Conservation (phyloP, 2,113 vertebrate species). For the Cottus gobio region DNA sequence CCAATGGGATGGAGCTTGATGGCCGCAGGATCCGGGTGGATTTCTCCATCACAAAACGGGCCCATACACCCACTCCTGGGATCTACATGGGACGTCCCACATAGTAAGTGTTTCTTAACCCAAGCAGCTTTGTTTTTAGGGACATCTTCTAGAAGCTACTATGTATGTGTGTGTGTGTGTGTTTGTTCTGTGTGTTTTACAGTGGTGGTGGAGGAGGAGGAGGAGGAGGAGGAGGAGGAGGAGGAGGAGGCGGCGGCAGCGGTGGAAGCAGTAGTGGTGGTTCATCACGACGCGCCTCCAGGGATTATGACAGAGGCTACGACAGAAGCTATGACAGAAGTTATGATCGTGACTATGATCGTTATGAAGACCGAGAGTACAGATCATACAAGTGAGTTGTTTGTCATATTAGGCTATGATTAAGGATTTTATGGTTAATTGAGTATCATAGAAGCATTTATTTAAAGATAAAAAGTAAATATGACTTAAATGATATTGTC, state of each 20-base stretch:
- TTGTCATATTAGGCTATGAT: neutral
- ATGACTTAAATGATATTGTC: neutral
- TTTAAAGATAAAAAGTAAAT: neutral
- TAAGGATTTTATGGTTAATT: neutral
- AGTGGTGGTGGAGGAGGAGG: conserved; percentile 26
- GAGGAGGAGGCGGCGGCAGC: fast-evolving
- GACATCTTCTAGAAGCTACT: neutral
- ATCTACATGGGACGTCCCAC: conserved; percentile 96
- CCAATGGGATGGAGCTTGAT: conserved; percentile 94
- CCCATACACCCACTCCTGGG: conserved; percentile 93
- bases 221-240: fast-evolving
- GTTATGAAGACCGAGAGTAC: conserved; percentile 93
- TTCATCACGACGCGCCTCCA: conserved; percentile 58
- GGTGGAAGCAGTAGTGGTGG: neutral
- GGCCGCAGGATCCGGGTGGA: conserved; percentile 92
- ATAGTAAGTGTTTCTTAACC: conserved; percentile 77
- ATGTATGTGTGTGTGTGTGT: no score
- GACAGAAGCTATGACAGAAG: conserved; percentile 90
- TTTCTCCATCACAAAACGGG: conserved; percentile 92
- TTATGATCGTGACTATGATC: conserved; percentile 78
- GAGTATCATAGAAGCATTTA: neutral
- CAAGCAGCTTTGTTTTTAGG: neutral
- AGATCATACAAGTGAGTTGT: conserved; percentile 88
- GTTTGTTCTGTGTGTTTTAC: neutral
- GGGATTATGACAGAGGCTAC: conserved; percentile 87